A percentile compares a stretch with the other conserved stretches of the same genome.
Conservation (phyloP, 2,113 vertebrate genomes). For the Lasiurus cinereus region DNA sequence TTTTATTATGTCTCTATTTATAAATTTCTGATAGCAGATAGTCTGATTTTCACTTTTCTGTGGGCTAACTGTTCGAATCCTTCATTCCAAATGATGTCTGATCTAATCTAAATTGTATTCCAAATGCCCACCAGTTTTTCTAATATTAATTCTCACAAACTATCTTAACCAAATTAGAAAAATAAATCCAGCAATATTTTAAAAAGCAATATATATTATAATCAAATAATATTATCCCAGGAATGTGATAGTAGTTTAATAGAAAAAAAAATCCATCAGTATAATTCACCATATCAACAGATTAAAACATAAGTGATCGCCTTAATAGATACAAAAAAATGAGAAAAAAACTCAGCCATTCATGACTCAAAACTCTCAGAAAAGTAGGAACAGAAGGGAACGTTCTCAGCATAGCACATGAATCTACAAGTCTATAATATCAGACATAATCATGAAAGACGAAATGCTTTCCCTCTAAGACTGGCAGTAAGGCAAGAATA, state of each 20-base stretch:
- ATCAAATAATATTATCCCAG: not conserved
- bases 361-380: slow-evolving; percentile 34
- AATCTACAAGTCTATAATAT: slow-evolving; percentile 34
- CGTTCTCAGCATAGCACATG: not conserved
- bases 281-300: not conserved
- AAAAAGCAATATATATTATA: not conserved
- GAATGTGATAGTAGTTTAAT: not conserved
- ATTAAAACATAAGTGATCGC: slow-evolving; percentile 24
- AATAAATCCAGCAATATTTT: slow-evolving; percentile 16
- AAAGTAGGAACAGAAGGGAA: slow-evolving; percentile 49
- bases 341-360: not conserved
- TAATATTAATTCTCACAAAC: slow-evolving; percentile 40
- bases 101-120: slow-evolving; percentile 13
- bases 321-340: not conserved
- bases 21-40: slow-evolving; percentile 15
- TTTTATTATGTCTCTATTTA: slow-evolving; percentile 39
- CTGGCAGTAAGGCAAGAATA: not conserved
- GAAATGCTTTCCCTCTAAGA: slow-evolving; percentile 13
- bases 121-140: slow-evolving; percentile 29
- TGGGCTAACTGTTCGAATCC: not conserved
- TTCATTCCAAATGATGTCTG: not conserved
- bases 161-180: slow-evolving; percentile 47
- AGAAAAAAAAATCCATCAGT: not conserved
- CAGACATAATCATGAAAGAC: slow-evolving; percentile 13
- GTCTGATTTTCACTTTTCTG: slow-evolving; percentile 2